Evolutionary conservation across 2,797 vertebrate species (phyloP), one percentile per base, ranked within the genome.

Genomic region (Fistularia tabacaria): DNA sequence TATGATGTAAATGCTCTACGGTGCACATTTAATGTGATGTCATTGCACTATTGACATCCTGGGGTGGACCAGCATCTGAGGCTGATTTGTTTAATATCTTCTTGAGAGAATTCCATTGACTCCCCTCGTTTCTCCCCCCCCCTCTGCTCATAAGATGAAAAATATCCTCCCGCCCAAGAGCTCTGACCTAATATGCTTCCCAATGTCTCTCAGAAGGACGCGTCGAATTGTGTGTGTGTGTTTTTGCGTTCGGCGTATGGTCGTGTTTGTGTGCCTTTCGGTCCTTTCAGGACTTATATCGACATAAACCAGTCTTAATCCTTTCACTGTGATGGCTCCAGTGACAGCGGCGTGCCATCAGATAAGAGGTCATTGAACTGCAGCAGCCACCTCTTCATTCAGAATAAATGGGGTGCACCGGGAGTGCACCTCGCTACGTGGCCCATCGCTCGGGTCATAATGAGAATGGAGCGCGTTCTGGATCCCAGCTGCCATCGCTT

Each of bases 311-410:
- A 38, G 71, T 79, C 85, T 85, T 89, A 90, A 91, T 90, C 86
- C 87, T 86, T 90, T 90, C 86, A 89, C 83, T 87, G 83, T 90
- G 89, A 89, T 87, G 86, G 85, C 86, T 90, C 81, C 87, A 86
- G 76, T 89, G 89, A 89, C 89, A 89, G 85, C 86, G 53, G 84
- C 85, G 71, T 81, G 83, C 67, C 85, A 89, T 90, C 87, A 88
- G 88, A 90, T 92, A 90, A 88, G 81, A 86, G 89, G 90, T 90
- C 90, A 89, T 85, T 89, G 88, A 90, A 90, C 90, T 90, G 86
- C 84, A 86, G 82, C 88, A 75, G 83, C 79, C 83, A 82, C 82
- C 87, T 87, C 87, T 90, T 91, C 86, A 90, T 90, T 91, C 84
- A 87, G 81, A 90, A 90, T 88, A 88, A 90, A 92, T 89, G 79